Evolutionary conservation across 2,113 vertebrate species (phyloP).

Genomic region (Lathamus discolor): DNA sequence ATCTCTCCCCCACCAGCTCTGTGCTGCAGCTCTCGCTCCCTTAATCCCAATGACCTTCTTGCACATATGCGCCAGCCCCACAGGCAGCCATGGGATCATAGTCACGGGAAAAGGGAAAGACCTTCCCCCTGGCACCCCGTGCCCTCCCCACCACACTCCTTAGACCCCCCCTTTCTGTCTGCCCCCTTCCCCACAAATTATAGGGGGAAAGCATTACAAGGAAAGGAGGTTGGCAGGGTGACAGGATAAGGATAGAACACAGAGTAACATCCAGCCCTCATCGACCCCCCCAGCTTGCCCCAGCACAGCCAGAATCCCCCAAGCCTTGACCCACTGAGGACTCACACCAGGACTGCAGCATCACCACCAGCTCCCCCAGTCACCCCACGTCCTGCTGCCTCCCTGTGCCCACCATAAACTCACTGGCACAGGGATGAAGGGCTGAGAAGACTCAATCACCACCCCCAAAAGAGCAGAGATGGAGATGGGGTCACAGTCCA

Average conservation of each 20-base stretch:
- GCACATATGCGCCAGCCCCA: not conserved
- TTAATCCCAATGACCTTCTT: constrained; percentile 59
- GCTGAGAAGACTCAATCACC: not conserved
- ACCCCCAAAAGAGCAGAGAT: not conserved
- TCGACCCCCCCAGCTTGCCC: not conserved
- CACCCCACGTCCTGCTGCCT: not conserved
- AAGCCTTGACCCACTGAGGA: not conserved
- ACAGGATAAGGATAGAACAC: not conserved
- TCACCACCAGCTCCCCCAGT: not conserved
- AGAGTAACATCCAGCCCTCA: not conserved
- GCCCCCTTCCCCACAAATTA: not conserved
- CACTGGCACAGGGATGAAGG: not conserved
- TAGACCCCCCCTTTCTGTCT: not conserved
- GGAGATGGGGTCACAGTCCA: not conserved
- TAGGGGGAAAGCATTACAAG: not conserved
- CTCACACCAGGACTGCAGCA: not conserved
- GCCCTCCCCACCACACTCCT: not conserved
- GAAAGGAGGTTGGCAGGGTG: not conserved
- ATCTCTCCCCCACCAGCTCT: not conserved
- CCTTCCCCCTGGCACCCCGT: not conserved
- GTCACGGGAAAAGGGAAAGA: not conserved
- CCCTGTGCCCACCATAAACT: not conserved
- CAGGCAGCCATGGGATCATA: not conserved
- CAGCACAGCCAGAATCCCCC: not conserved
- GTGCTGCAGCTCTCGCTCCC: constrained; percentile 22